Evolutionary conservation across 2,888 invertebrate species (phyloP).

Genomic region (Azorinus chamasolen): DNA sequence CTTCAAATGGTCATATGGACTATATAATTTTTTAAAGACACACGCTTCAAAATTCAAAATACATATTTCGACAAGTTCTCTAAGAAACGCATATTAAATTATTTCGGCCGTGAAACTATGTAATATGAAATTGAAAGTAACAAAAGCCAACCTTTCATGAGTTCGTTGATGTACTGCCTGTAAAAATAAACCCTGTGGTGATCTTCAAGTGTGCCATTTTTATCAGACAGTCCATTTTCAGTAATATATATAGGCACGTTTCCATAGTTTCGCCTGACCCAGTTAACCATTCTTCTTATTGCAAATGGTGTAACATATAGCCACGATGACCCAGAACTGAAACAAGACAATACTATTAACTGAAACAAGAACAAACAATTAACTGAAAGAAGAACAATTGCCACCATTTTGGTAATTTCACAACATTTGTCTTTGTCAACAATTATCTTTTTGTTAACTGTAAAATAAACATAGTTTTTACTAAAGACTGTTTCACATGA

Average conservation of each 20-base stretch:
- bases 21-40: too few relatives aligned
- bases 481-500: too few relatives aligned
- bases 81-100: too few relatives aligned
- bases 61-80: too few relatives aligned
- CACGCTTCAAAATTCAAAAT: too few relatives aligned
- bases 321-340: conserved; percentile 75
- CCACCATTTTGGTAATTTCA: too few relatives aligned
- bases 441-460: too few relatives aligned
- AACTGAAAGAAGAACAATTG: conserved; percentile 91
- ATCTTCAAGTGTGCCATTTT: conserved; percentile 75
- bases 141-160: conserved; percentile 86
- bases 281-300: conserved; percentile 75
- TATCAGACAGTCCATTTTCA: conserved; percentile 81
- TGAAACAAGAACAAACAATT: conserved; percentile 80
- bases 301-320: conserved; percentile 79
- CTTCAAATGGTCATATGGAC: too few relatives aligned
- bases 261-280: conserved; percentile 75
- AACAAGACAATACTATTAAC: not conserved
- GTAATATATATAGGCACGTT: conserved; percentile 79
- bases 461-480: too few relatives aligned
- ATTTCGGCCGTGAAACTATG: too few relatives aligned
- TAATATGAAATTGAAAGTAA: too few relatives aligned
- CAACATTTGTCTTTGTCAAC: too few relatives aligned
- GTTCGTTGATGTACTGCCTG: conserved; percentile 81
- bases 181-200: conserved; percentile 79